Base-by-base conservation (phyloP, 2,113 vertebrate genomes). In the Turdus rufiventris region DNA sequence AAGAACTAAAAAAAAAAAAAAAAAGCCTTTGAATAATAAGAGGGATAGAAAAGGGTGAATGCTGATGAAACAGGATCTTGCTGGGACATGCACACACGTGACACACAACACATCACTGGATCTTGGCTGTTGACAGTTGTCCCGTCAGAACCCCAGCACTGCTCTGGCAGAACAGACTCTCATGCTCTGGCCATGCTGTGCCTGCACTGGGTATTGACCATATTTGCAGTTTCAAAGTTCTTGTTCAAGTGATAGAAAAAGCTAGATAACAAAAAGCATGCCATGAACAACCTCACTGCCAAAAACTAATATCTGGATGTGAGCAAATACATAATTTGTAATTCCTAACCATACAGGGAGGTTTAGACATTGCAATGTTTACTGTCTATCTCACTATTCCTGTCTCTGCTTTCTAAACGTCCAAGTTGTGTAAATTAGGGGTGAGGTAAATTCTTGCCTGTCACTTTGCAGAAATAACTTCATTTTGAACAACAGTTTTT, bases 101-200 rank as follows among this genome's bases (percentile, higher is more conserved):
- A 28, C 43, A 28, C 33, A 36, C 5, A 12, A 34, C 9, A 3
- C 50, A 62, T 42, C 5, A 10, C 8, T 76, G 71, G 19, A 66
- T 77, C 71, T 56, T 26, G 14, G 28, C 43, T 70, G 20, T 26
- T 73, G 84, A 54, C 13, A 13, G 25, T 7, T 53, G 54, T 25
- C 36, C 76, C 53, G 56, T 31, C 51, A 45, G 84, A 83, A 51
- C 9, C 19, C 12, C 50, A 40, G n/a, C 24, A 5, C 11, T n/a
- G 50, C 20, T 61, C 58, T 83, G 73, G 68, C 65, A 73, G 85
- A 66, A 54, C 23, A 56, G 65, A 15, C 40, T 15, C 31, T 6
- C 7, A 0, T 4, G 33, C 68, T 45, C 25, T 9, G 48, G 29
- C 71, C 14, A 2, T 20, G 58, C 40, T 4, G 0, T 21, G n/a